These are phyloP conservation scores for Acleris holmiana DNA, from an alignment of 2,888 invertebrate species.

Conservation along the genomic window DNA sequence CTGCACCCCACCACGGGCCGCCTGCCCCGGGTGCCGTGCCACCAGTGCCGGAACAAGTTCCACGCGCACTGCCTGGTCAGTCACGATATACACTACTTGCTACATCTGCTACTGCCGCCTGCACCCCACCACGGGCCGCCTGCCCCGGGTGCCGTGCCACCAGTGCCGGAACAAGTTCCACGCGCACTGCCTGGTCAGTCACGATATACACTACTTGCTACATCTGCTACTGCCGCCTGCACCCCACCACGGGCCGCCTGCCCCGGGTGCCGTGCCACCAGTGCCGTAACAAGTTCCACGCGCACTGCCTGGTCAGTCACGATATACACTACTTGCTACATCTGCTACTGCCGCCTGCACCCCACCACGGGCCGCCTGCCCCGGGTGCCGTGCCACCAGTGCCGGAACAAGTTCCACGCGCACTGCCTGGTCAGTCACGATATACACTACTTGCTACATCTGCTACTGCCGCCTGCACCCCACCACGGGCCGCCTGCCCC, in stretches of 20 bases:
- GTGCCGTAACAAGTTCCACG: conserved; percentile 98
- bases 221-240: conserved; percentile 97
- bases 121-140: conserved; percentile 91
- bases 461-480: conserved; percentile 96
- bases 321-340: conserved; percentile 98
- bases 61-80: conserved; percentile 89
- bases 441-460: conserved; percentile 98
- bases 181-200: conserved; percentile 85
- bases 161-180: conserved; percentile 98
- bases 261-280: conserved; percentile 94
- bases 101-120: conserved; percentile 97
- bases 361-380: conserved; percentile 93
- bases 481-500: conserved; percentile 92
- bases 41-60: conserved; percentile 97
- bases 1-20: conserved; percentile 92
- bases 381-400: conserved; percentile 92
- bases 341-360: conserved; percentile 97
- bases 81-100: conserved; percentile 92
- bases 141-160: conserved; percentile 93
- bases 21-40: conserved; percentile 93
- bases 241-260: conserved; percentile 91
- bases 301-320: conserved; percentile 83
- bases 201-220: conserved; percentile 96
- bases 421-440: conserved; percentile 85
- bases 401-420: conserved; percentile 97